Evolutionary conservation across 2,888 invertebrate species (phyloP), one percentile per base, ranked within the genome.

Genomic region (Trisateles emortualis): DNA sequence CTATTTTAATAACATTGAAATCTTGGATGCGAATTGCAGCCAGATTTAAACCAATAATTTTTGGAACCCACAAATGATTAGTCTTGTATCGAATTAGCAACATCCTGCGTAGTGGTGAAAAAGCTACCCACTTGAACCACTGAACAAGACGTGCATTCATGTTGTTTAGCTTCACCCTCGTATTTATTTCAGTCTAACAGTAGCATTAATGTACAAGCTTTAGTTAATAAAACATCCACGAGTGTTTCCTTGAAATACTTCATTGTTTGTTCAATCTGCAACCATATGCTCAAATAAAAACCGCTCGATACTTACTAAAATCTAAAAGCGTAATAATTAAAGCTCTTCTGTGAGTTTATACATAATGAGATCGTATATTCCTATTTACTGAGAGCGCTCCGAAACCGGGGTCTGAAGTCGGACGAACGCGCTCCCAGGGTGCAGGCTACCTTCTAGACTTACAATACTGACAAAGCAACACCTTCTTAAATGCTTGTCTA

Each of bases 401-500:
- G 3, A 89, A 59, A 6, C 90, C 92, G 3, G 92, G 91, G 54
- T 92, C 92, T 32, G 92, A 92, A n/a, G 81, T 64, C 10, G 91
- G 92, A 35, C 91, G 86, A 38, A 87, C 87, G 68, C 92, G 92
- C 92, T 91, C 92, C 90, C 92, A 92, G 78, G 91, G 93, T 79
- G 91, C 87, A 52, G 90, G 93, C 92, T 93, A 93, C 71, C 93
- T 92, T 41, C 71, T 78, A 4, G 75, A 54, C 60, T 94, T 94
- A 62, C 94, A 94, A 81, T 97, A 97, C 68, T 95, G 94, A 86
- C 98, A 98, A 52, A 95, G 87, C 51, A 98, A 87, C 8, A 98
- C 97, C 84, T 96, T 97, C 81, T 97, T 96, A 84, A 98, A 98
- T 0, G 98, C 97, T 81, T 97, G 96, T 35, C 98, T 94, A 88